These are phyloP conservation scores for Patiria miniata DNA, from an alignment of 35 echinoderm and acorn worm genomes.

Conservation along the genomic window DNA sequence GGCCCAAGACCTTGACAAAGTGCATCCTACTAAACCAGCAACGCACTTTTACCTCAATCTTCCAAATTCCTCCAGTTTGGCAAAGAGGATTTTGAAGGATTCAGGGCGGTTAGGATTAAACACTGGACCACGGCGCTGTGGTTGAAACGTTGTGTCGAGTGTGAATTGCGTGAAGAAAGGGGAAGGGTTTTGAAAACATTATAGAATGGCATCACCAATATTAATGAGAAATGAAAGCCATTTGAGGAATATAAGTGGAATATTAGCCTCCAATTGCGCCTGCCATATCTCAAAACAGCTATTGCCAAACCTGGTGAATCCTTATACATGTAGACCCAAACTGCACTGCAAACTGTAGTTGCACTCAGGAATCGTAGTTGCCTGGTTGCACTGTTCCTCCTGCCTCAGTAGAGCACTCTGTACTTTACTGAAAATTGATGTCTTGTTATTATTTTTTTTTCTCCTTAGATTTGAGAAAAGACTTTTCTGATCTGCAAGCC, in stretches of 20 bases:
- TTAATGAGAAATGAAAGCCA: too few species aligned
- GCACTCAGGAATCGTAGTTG: neutral
- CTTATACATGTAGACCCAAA: too few species aligned
- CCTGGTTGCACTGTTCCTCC: neutral
- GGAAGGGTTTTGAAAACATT: too few species aligned
- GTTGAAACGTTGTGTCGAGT: neutral
- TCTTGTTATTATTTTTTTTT: neutral
- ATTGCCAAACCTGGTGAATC: too few species aligned
- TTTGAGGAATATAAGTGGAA: too few species aligned
- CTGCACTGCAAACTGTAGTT: neutral
- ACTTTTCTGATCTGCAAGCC: constrained; percentile 2
- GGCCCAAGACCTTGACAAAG: too few species aligned
- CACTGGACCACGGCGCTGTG: neutral
- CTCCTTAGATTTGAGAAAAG: constrained; percentile 10
- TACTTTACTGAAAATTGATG: neutral
- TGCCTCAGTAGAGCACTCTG: neutral
- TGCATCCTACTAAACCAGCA: too few species aligned
- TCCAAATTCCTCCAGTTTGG: neutral
- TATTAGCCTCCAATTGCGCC: too few species aligned
- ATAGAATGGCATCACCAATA: too few species aligned
- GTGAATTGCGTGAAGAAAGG: neutral
- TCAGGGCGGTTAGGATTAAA: neutral
- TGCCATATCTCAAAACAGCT: too few species aligned
- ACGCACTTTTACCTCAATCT: neutral
- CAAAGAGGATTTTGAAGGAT: too few species aligned